Conservation (phyloP, 2,113 vertebrate species). For the Telmatochromis sp. region DNA sequence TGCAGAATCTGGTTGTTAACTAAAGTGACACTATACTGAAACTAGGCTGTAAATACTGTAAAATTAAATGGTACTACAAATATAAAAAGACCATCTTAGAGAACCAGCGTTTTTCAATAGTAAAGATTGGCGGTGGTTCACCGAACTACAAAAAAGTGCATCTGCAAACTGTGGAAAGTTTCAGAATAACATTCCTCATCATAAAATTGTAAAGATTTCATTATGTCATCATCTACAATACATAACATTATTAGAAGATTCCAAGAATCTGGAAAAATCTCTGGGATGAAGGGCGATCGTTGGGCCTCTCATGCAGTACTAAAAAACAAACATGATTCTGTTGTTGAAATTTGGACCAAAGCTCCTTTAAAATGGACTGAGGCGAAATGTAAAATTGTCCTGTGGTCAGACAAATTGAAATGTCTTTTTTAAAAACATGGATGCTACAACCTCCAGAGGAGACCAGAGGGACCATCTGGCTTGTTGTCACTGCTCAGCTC, state of each 20-base stretch:
- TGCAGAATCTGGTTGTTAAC: not conserved
- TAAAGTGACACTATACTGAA: not conserved
- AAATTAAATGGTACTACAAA: not conserved
- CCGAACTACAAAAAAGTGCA: not conserved
- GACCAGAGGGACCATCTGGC: not conserved
- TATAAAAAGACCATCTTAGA: not conserved
- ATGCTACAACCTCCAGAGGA: not conserved
- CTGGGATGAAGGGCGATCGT: not conserved
- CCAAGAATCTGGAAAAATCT: not conserved
- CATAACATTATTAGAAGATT: not conserved
- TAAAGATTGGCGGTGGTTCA: not conserved
- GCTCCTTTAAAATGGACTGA: not conserved
- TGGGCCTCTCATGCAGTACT: not conserved
- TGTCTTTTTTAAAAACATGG: not conserved
- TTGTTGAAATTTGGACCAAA: not conserved
- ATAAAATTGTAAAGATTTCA: not conserved
- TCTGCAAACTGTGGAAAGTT: not conserved
- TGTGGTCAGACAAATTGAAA: not conserved
- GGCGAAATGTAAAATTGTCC: not conserved
- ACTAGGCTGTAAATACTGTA: not conserved
- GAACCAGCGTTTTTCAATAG: not conserved
- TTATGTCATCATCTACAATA: not conserved
- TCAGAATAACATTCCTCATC: not conserved
- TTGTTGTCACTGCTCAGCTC: not conserved
- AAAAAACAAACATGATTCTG: not conserved